Evolutionary conservation across 2,113 vertebrate genomes (phyloP).

Genomic region (Tyrannus savana): DNA sequence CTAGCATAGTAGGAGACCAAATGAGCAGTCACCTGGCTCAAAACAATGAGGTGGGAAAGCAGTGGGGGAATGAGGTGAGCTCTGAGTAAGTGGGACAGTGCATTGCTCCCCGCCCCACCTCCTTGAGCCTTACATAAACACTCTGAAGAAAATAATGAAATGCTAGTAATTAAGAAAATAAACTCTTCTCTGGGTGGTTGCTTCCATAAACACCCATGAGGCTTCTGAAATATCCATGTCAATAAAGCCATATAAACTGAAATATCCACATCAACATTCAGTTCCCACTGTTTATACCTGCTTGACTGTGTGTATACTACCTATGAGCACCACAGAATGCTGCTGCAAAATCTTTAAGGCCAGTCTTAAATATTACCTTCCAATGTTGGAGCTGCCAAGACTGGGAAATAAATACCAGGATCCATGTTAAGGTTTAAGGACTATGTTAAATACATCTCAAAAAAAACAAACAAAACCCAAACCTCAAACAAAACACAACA

Average conservation of each 20-base stretch:
- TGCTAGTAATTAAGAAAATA: background rate
- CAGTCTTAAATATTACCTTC: background rate
- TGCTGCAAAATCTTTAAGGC: background rate
- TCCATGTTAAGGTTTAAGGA: background rate
- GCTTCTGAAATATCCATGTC: background rate
- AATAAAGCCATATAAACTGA: background rate
- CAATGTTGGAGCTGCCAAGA: background rate
- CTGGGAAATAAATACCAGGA: background rate
- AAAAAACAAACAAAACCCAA: background rate
- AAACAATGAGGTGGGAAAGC: background rate
- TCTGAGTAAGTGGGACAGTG: background rate
- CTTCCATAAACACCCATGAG: background rate
- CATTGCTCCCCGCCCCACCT: background rate
- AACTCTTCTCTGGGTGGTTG: background rate
- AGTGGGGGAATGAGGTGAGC: background rate
- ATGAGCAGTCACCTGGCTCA: no score
- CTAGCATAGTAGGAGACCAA: background rate
- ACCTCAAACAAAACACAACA: no score
- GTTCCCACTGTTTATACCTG: background rate
- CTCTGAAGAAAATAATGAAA: background rate
- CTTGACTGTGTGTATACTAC: background rate
- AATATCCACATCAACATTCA: background rate
- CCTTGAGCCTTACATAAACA: background rate
- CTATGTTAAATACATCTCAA: background rate
- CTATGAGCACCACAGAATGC: background rate